Percentiles rank a stretch among this genome's conserved stretches.
These are phyloP conservation scores for Onchidella celtica DNA, from an alignment of 2,888 invertebrate species.

Conservation along the genomic window DNA sequence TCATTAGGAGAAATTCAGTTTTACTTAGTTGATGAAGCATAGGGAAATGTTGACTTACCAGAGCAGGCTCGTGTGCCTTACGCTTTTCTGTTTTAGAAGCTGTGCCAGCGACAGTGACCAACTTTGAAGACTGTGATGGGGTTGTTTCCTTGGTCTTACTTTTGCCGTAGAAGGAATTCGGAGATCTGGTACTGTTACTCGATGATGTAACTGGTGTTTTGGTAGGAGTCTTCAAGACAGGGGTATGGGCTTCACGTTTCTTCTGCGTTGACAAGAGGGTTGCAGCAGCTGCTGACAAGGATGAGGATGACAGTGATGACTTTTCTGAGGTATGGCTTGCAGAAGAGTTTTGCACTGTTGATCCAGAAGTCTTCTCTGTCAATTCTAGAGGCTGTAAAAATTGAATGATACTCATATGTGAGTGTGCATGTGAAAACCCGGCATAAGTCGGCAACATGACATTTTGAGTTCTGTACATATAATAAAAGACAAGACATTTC, in stretches of 20 bases:
- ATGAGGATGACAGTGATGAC: neutral
- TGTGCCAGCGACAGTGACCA: constrained; percentile 61
- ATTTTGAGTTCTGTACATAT: too few species aligned
- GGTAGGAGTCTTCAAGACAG: constrained; percentile 25
- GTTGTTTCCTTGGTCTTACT: neutral
- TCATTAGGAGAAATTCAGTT: too few species aligned
- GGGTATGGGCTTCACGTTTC: constrained; percentile 42
- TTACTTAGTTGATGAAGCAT: too few species aligned
- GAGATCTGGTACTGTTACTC: neutral
- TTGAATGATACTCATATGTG: neutral
- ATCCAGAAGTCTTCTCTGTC: neutral
- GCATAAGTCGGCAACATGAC: too few species aligned
- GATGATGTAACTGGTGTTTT: neutral
- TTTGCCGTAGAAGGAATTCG: constrained; percentile 44
- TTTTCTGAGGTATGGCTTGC: neutral
- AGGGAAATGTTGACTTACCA: constrained; percentile 37
- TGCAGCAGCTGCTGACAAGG: constrained; percentile 21
- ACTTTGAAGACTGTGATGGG: neutral
- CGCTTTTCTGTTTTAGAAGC: constrained; percentile 70
- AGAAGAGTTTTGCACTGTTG: neutral
- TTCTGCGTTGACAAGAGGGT: constrained; percentile 10
- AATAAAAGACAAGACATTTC: too few species aligned
- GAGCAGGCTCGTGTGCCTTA: constrained; percentile 49
- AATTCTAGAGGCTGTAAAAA: constrained; percentile 14
- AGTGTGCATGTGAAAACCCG: too few species aligned